A percentile compares a stretch with the other conserved stretches of the same genome.
Evolutionary conservation across 2,797 vertebrate species (phyloP).

Genomic region (Eulemur rubriventer): DNA sequence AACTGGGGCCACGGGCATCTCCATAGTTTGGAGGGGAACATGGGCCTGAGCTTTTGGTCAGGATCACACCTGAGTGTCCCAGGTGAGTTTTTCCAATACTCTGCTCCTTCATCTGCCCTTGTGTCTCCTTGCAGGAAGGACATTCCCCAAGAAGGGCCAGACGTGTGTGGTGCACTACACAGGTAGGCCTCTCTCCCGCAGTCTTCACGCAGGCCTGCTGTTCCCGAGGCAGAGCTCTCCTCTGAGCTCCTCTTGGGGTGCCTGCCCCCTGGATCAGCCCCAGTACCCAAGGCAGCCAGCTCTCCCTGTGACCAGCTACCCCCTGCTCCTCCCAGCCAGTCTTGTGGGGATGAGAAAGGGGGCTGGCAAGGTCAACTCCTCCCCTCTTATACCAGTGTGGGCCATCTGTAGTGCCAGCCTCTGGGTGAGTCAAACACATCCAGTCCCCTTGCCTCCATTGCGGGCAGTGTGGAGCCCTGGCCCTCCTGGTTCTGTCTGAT

Average conservation of each 20-base stretch:
- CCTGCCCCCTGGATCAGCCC: neutral
- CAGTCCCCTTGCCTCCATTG: neutral
- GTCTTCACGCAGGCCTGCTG: neutral
- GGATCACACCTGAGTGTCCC: neutral
- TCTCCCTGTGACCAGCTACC: neutral
- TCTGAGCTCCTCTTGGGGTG: neutral
- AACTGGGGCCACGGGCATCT: neutral
- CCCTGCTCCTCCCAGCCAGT: neutral
- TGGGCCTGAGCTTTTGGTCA: neutral
- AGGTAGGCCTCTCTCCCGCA: conserved; percentile 85
- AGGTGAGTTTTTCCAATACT: neutral
- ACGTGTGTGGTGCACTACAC: conserved; percentile 99
- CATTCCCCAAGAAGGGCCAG: conserved; percentile 99
- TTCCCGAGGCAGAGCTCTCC: neutral
- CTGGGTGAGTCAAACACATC: neutral
- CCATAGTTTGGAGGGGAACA: neutral
- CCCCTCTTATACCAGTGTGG: neutral
- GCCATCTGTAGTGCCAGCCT: rapidly evolving
- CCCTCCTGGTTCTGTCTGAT: neutral
- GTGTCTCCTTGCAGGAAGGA: conserved; percentile 91
- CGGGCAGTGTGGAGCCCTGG: neutral
- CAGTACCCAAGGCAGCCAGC: neutral
- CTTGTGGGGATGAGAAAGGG: neutral
- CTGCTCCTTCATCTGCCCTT: neutral
- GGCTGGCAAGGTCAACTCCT: neutral